Evolutionary conservation across 2,113 vertebrate genomes (phyloP), one percentile per base, ranked within the genome.

Genomic region (Chloroceryle aenea): DNA sequence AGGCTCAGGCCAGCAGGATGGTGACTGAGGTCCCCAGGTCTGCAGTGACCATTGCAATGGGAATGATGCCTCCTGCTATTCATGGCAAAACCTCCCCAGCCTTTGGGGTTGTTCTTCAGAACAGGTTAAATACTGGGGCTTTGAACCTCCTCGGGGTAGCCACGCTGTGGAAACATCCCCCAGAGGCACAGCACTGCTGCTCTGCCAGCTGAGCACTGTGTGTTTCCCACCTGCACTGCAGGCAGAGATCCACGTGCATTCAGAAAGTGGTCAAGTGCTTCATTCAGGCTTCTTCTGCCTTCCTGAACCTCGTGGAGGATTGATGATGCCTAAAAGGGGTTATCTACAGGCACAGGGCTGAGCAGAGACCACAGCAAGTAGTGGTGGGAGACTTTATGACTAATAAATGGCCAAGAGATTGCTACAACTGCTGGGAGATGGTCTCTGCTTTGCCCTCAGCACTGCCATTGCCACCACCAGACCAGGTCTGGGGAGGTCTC

Each of bases 361-460:
- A 72, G 58, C 68, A 62, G 53, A 68, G 47, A 10, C 9, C 23
- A 8, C 0, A 23, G 25, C 6, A 15, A 63, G 42, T 2, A 25
- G 20, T 11, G 7, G 4, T 4, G 52, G 53, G 36, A n/a, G 32
- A 14, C 7, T 67, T 34, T 7, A 36, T 3, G 32, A 23, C 52
- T 7, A 30, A 8, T 1, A 14, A 12, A 16, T 52, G 0, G 1
- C 20, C 58, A 29, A 36, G 42, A 47, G 4, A 4, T 27, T 4
- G 5, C 12, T 26, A 4, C 32, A 30, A 0, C 6, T 1, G 0
- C 10, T 29, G 47, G 29, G 11, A n/a, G 9, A 47, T 0, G 4
- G 30, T 53, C 48, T 0, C 0, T 14, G 36, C 14, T 1, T 7
- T 27, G 26, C 18, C 38, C 22, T 81, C 43, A 7, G 16, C 14